phyloP scores from a whole-genome alignment of 2,113 vertebrate species.

The Balaeniceps rex region DNA sequence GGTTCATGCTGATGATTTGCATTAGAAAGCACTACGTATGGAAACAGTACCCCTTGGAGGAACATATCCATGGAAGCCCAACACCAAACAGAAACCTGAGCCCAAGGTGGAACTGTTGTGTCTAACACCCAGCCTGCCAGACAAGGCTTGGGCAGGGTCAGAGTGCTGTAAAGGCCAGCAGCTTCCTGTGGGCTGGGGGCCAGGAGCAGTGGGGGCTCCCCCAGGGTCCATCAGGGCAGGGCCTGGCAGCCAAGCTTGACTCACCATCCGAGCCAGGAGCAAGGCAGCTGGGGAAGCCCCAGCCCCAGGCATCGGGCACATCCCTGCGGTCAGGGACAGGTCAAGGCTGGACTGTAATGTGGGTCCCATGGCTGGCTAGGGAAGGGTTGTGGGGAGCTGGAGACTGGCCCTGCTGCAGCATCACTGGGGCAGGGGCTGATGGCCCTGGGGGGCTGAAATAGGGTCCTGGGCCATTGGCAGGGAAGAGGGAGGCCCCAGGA shows the following conservation, averaged over 20 bases:
- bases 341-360: neutral
- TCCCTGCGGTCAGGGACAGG: neutral
- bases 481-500: neutral
- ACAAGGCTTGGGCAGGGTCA: neutral
- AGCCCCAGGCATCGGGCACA: neutral
- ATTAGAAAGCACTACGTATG: neutral
- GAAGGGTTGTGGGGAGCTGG: neutral
- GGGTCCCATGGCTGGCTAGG: no score
- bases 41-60: neutral
- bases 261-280: neutral
- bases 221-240: neutral
- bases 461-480: fast-evolving
- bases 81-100: neutral
- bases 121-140: neutral
- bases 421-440: neutral
- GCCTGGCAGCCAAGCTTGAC: neutral
- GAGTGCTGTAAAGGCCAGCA: neutral
- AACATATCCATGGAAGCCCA: neutral
- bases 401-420: neutral
- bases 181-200: neutral
- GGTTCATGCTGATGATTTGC: neutral
- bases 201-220: fast-evolving
- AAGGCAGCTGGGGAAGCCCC: fast-evolving
- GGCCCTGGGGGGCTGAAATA: neutral
- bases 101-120: fast-evolving